Conservation (phyloP, 2,797 vertebrate genomes). For the Borostomias antarcticus region DNA sequence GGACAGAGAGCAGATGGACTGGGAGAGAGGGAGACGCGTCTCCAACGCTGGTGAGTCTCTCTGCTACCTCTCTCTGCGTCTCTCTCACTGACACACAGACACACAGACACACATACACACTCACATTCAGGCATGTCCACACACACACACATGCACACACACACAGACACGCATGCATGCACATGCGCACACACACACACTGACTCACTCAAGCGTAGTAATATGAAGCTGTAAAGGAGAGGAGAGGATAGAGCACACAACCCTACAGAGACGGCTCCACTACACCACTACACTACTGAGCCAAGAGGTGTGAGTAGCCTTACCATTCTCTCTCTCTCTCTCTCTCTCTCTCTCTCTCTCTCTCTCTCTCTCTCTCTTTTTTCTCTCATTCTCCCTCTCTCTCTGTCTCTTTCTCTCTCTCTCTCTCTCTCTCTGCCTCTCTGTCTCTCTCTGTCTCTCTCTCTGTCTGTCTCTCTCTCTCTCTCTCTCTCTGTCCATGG, state of each 20-base stretch:
- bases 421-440: no score
- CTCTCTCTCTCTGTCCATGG: not conserved
- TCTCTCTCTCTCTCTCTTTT: no score
- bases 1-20: slow-evolving; percentile 89
- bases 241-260: not conserved
- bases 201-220: not conserved
- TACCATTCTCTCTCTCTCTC: not conserved
- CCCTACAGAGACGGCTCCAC: no score
- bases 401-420: no score
- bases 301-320: no score
- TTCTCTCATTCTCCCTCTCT: not conserved
- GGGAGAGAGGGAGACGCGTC: slow-evolving; percentile 90
- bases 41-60: slow-evolving; percentile 88
- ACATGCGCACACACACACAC: not conserved
- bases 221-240: not conserved
- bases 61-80: not conserved
- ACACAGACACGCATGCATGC: not conserved
- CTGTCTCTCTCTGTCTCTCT: not conserved
- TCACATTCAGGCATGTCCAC: not conserved
- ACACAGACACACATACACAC: not conserved
- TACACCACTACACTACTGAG: no score
- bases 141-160: slow-evolving; percentile 6
- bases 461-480: no score
- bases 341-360: not conserved
- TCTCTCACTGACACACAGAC: not conserved